Percentiles rank a stretch among this genome's conserved stretches.
Evolutionary conservation across 2,113 vertebrate species (phyloP).

Genomic region (Anolis sagrei): DNA sequence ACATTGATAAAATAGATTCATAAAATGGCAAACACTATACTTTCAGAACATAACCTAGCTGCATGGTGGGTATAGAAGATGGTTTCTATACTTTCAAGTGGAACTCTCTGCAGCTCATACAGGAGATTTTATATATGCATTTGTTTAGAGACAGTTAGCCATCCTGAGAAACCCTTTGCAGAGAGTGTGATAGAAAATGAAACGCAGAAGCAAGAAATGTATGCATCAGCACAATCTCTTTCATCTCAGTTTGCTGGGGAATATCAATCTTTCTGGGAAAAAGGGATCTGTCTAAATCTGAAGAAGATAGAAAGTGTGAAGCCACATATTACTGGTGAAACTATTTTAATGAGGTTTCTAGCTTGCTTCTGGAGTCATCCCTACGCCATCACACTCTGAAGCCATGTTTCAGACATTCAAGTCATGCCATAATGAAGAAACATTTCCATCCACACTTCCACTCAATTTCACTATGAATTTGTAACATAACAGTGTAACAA

Average conservation of each 20-base stretch:
- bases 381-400: not conserved
- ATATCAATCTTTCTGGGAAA: not conserved
- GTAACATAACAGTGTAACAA: not conserved
- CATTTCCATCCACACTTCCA: not conserved
- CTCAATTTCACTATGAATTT: not conserved
- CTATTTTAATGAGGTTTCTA: not conserved
- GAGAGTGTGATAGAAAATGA: not conserved
- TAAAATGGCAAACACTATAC: not conserved
- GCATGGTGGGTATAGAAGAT: not conserved
- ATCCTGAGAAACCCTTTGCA: not conserved
- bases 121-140: not conserved
- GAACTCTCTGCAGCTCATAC: fast-evolving
- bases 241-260: slow-evolving; percentile 13
- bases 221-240: slow-evolving; percentile 12
- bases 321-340: not conserved
- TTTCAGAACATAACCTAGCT: not conserved
- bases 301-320: slow-evolving; percentile 2
- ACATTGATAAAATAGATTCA: not conserved
- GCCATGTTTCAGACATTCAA: not conserved
- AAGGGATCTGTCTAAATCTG: not conserved
- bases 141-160: slow-evolving; percentile 10
- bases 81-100: not conserved
- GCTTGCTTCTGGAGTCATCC: not conserved
- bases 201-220: slow-evolving; percentile 18
- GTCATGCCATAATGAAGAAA: not conserved